Evolutionary conservation across 2,113 vertebrate genomes (phyloP).

Genomic region (Phrynocephalus versicolor): DNA sequence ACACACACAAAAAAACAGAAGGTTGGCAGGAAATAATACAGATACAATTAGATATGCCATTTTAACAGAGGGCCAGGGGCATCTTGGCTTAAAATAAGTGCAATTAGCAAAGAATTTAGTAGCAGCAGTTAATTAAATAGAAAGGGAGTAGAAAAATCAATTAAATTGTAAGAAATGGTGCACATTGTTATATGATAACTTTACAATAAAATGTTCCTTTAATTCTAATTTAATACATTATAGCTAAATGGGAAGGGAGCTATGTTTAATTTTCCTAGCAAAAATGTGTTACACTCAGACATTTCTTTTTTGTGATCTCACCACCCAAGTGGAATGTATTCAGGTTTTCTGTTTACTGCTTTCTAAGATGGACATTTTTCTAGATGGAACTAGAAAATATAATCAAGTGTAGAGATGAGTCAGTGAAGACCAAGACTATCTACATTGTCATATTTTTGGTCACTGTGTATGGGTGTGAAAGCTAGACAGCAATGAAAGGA

Average conservation of each 20-base stretch:
- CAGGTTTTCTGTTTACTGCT: not conserved
- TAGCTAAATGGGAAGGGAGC: not conserved
- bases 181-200: not conserved
- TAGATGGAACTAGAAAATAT: too few species aligned
- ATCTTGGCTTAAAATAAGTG: not conserved
- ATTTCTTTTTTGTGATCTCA: not conserved
- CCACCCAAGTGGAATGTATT: not conserved
- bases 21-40: not conserved
- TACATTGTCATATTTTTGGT: too few species aligned
- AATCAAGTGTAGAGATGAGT: too few species aligned
- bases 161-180: not conserved
- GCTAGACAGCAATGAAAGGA: too few species aligned
- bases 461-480: too few species aligned
- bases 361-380: not conserved
- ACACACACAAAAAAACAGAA: not conserved
- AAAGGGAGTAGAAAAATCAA: not conserved
- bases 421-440: too few species aligned
- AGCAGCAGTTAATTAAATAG: not conserved
- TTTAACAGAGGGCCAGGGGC: not conserved
- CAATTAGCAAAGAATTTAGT: not conserved
- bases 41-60: not conserved
- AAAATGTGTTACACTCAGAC: not conserved
- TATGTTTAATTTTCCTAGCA: not conserved
- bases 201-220: not conserved
- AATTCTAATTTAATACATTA: not conserved